Conservation (phyloP, 2,797 vertebrate species). For the Poecilia wingei region DNA sequence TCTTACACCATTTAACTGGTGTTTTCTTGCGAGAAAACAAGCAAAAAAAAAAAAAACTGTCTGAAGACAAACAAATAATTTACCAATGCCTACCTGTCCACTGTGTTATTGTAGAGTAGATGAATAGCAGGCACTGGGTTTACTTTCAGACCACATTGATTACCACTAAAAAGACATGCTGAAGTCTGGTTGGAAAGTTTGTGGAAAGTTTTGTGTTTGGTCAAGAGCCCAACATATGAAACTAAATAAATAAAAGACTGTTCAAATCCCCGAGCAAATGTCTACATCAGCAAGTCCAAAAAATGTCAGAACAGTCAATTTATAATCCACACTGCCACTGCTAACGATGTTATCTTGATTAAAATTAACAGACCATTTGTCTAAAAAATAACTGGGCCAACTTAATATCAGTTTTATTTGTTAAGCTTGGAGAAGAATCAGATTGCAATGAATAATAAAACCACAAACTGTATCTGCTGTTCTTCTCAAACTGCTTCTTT, state of each 20-base stretch:
- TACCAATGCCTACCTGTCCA: not conserved
- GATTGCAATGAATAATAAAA: conserved; percentile 10
- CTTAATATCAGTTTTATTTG: not conserved
- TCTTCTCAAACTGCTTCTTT: conserved; percentile 14
- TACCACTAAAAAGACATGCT: not conserved
- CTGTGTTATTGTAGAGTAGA: not conserved
- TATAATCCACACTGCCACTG: not conserved
- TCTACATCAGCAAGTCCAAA: not conserved
- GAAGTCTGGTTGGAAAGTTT: not conserved
- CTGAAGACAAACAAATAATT: not conserved
- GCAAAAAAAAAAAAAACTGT: not conserved
- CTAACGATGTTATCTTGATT: not conserved
- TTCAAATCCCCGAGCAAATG: not conserved
- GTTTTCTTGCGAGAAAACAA: not conserved
- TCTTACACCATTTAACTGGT: not conserved
- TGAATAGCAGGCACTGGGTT: not conserved
- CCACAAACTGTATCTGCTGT: not conserved
- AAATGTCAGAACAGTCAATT: not conserved
- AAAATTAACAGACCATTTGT: not conserved
- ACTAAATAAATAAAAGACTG: not conserved
- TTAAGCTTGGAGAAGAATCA: not conserved
- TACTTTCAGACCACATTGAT: not conserved
- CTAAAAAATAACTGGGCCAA: not conserved
- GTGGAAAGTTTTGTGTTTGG: not conserved
- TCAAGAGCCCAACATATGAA: not conserved